A percentile compares a stretch with the other conserved stretches of the same genome.
Evolutionary conservation across 2,797 vertebrate species (phyloP).

Genomic region (Sebastes nivosus): DNA sequence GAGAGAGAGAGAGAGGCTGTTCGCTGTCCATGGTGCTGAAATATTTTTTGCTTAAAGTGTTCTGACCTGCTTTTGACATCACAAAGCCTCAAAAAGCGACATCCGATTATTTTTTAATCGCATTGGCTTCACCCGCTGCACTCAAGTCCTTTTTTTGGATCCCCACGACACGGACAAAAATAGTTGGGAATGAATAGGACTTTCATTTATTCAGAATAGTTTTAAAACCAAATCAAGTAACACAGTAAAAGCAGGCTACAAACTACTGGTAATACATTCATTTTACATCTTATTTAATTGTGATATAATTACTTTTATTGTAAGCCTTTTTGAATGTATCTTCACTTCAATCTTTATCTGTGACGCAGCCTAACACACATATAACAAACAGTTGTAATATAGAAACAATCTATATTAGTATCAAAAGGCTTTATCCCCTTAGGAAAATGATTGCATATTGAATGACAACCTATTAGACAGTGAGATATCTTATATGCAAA

Average conservation of each 20-base stretch:
- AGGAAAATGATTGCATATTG: neutral
- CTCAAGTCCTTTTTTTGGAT: neutral
- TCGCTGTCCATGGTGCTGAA: slow-evolving; percentile 52
- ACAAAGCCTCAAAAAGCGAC: slow-evolving; percentile 3
- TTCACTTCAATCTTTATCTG: neutral
- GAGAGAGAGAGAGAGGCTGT: neutral
- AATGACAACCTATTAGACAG: neutral
- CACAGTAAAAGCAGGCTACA: neutral
- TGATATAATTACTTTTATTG: neutral
- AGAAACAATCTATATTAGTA: neutral
- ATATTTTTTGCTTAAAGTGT: neutral
- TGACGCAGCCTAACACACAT: neutral
- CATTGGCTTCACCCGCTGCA: neutral
- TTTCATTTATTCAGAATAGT: neutral
- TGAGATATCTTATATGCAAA: neutral
- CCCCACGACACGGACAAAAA: neutral
- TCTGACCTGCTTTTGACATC: slow-evolving; percentile 8
- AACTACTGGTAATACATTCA: neutral
- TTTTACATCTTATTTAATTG: neutral
- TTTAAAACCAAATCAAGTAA: neutral
- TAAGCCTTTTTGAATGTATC: neutral
- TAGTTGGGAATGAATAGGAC: neutral
- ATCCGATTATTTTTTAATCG: slow-evolving; percentile 43
- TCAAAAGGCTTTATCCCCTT: neutral
- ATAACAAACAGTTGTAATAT: neutral